Conservation (phyloP, 2,113 vertebrate genomes). For the Lota lota region DNA sequence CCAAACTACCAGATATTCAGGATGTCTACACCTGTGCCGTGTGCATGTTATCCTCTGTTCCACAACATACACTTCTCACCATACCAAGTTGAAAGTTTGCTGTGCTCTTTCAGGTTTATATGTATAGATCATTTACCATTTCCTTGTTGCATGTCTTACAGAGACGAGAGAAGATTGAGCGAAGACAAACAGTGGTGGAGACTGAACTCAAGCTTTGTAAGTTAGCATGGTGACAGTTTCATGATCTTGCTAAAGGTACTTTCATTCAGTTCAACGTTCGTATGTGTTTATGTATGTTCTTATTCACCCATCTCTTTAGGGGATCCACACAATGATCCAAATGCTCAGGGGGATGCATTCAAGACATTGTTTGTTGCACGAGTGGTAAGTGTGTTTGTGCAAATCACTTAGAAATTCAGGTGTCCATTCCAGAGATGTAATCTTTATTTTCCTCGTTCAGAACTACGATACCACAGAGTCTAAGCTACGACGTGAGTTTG, state of each 20-base stretch:
- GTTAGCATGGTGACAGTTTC: slow-evolving; percentile 39
- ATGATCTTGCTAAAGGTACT: background rate
- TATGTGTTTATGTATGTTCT: background rate
- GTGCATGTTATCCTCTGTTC: too few relatives aligned
- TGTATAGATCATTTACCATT: background rate
- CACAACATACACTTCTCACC: background rate
- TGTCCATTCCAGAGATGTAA: background rate
- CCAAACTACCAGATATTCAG: too few relatives aligned
- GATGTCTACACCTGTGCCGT: too few relatives aligned
- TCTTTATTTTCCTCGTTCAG: slow-evolving; percentile 53
- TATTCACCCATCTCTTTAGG: slow-evolving; percentile 61
- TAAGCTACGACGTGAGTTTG: slow-evolving; percentile 90
- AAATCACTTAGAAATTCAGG: background rate
- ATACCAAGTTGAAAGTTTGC: background rate
- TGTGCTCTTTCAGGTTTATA: background rate
- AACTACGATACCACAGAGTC: slow-evolving; percentile 95
- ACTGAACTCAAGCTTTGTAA: slow-evolving; percentile 89
- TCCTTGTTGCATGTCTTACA: slow-evolving; percentile 44
- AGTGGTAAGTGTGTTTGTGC: slow-evolving; percentile 77
- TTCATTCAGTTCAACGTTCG: background rate
- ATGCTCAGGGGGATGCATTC: slow-evolving; percentile 93
- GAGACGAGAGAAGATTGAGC: slow-evolving; percentile 91
- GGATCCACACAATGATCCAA: slow-evolving; percentile 92
- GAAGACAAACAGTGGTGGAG: slow-evolving; percentile 85
- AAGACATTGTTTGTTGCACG: slow-evolving; percentile 92